Percentiles rank a stretch among this genome's conserved stretches.
Conservation (phyloP, 1,140 invertebrate genomes). For the Parasteatoda tepidariorum region DNA sequence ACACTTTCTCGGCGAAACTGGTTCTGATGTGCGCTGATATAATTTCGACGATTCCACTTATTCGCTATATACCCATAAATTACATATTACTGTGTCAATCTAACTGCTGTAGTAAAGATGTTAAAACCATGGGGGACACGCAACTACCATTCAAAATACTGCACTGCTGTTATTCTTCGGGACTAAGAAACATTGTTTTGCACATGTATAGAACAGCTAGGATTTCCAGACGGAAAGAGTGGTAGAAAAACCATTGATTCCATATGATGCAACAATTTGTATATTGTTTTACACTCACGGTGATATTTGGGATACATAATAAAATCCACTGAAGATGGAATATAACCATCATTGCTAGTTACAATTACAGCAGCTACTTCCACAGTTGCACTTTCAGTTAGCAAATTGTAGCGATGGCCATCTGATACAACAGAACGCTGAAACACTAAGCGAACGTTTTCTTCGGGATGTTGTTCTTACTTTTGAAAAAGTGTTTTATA, state of each 20-base stretch:
- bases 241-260: neutral
- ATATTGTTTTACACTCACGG: neutral
- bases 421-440: too few species aligned
- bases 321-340: neutral
- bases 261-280: neutral
- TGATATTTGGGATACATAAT: neutral
- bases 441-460: too few species aligned
- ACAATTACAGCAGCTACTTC: neutral
- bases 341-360: neutral
- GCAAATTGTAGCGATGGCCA: too few species aligned
- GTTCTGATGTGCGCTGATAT: slow-evolving; percentile 35
- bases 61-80: slow-evolving; percentile 54
- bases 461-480: too few species aligned
- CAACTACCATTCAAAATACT: neutral
- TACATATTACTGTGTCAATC: slow-evolving; percentile 58
- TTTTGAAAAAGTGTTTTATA: too few species aligned
- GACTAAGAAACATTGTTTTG: too few species aligned
- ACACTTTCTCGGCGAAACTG: slow-evolving; percentile 42
- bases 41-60: slow-evolving; percentile 30
- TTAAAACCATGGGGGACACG: neutral
- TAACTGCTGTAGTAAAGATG: slow-evolving; percentile 43
- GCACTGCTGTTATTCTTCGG: too few species aligned
- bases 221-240: neutral
- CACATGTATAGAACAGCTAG: neutral
- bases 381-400: neutral